Conservation (phyloP, 2,888 invertebrate species). For the Mystacides longicornis region DNA sequence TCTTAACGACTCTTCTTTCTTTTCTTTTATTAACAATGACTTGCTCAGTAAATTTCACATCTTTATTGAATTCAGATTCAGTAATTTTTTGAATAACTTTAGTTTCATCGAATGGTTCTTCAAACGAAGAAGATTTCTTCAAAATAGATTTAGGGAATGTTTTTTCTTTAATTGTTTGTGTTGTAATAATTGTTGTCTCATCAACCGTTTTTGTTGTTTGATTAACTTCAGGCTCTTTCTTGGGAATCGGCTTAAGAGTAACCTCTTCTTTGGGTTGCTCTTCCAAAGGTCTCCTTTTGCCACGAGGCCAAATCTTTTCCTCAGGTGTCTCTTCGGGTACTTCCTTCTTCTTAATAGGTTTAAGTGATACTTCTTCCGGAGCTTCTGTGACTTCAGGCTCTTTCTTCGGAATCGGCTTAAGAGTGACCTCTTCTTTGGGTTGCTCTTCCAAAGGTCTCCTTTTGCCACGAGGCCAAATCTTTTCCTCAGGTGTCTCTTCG, state of each 20-base stretch:
- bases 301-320: constrained; percentile 23
- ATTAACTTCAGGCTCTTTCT: constrained; percentile 27
- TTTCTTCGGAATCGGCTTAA: constrained; percentile 30
- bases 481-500: constrained; percentile 22
- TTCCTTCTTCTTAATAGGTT: constrained; percentile 30
- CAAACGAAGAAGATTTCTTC: constrained; percentile 15
- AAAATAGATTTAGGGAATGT: constrained; percentile 29
- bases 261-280: constrained; percentile 32
- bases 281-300: constrained; percentile 30
- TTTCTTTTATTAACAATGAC: no score
- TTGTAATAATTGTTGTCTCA: constrained; percentile 17
- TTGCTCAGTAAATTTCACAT: no score
- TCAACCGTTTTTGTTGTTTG: no score
- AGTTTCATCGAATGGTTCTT: background rate
- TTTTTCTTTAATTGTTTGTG: constrained; percentile 32
- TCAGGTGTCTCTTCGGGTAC: constrained; percentile 32
- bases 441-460: constrained; percentile 30
- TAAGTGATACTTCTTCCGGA: constrained; percentile 26
- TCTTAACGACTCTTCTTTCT: no score
- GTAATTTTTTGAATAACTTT: background rate
- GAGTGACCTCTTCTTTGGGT: constrained; percentile 32
- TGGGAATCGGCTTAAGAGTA: constrained; percentile 36
- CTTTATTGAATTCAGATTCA: no score
- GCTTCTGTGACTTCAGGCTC: constrained; percentile 15
- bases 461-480: constrained; percentile 32